Conservation (phyloP, 1,140 invertebrate species). For the Drosophila grimshawi region DNA sequence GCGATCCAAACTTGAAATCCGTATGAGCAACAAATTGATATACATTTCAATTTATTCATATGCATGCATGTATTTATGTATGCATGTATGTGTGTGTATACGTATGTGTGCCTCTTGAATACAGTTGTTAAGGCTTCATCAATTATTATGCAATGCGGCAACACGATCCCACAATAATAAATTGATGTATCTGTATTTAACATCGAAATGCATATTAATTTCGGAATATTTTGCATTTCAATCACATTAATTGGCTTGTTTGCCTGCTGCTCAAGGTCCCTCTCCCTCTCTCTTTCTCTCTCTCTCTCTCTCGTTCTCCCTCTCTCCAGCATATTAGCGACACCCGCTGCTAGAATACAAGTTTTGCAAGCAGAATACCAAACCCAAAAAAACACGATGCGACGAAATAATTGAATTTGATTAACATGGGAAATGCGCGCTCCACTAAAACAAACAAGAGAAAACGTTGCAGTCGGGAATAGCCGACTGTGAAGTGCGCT, state of each 20-base stretch:
- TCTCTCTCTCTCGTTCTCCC: neutral
- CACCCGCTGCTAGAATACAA: slow-evolving; percentile 24
- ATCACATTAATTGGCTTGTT: slow-evolving; percentile 11
- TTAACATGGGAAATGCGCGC: slow-evolving; percentile 62
- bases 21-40: neutral
- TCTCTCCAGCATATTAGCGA: neutral
- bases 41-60: neutral
- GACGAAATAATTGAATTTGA: slow-evolving; percentile 69
- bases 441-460: slow-evolving; percentile 9
- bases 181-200: neutral
- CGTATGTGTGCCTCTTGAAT: neutral
- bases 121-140: slow-evolving; percentile 5
- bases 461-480: too few species aligned
- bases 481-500: too few species aligned
- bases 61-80: too few species aligned
- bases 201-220: slow-evolving; percentile 36
- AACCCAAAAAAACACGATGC: slow-evolving; percentile 46
- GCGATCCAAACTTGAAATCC: neutral
- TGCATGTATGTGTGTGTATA: neutral
- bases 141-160: slow-evolving; percentile 15
- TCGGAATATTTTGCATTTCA: slow-evolving; percentile 33
- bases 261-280: slow-evolving; percentile 19
- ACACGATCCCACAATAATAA: slow-evolving; percentile 16
- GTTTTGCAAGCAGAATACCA: slow-evolving; percentile 26
- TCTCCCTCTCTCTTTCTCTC: neutral